Evolutionary conservation across 1,140 invertebrate genomes (phyloP), one percentile per base, ranked within the genome.

Genomic region (Listronotus bonariensis): DNA sequence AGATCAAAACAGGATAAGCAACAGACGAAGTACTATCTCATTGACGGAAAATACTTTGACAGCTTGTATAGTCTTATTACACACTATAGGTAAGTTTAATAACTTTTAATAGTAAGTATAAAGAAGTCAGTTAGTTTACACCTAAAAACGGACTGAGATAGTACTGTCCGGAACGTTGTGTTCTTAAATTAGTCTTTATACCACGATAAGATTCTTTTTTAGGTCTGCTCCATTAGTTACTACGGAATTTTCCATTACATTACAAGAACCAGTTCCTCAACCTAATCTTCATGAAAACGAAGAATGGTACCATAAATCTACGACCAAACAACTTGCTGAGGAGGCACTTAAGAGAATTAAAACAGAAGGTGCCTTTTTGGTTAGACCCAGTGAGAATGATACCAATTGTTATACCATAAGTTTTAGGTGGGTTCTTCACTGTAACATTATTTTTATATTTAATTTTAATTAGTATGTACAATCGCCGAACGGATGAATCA

Each of bases 221-320:
- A 65, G 92, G 49, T 87, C 86, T 67, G 87, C 95, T 82, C 90
- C 94, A 32, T 77, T 98, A 41, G 83, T 92, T 15, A 95, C 92
- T 78, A 89, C 90, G 78, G 92, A 96, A 76, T 96, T 97, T 80
- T 83, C 89, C 11, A 94, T 97, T 54, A 91, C 86, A 0, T 82
- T 98, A 0, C 87, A 87, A 74, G 92, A 96, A 77, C 93, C 96
- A 0, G 95, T 98, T 0, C 96, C 96, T 3, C 95, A 98, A 79
- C 93, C 94, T 11, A 93, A 93, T 69, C 93, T 93, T 76, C 96
- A 98, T 72, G 93, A 96, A 79, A 90, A 88, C 48, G 94, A 96
- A 81, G 91, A 94, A 68, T 99, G 96, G 96, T 98, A 91, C 82
- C 92, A 95, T 75, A 84, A 89, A 4, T 86, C 89, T 31, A 89